Evolutionary conservation across 2,797 vertebrate species (phyloP).

Genomic region (Strix occidentalis): DNA sequence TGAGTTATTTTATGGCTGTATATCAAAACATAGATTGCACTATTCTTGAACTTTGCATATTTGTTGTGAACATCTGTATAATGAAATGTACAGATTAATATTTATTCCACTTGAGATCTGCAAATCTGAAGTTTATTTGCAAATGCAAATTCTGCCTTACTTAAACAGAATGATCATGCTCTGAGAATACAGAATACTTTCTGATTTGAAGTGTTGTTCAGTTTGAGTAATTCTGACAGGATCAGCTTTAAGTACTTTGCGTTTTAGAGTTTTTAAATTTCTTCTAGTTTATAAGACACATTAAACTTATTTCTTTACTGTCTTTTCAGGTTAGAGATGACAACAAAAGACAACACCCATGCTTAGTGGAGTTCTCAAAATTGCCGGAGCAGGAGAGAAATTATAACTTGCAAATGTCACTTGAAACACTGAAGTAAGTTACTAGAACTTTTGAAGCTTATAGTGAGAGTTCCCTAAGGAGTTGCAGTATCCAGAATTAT

Average conservation of each 20-base stretch:
- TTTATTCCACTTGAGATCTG: not conserved
- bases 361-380: conserved; percentile 92
- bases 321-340: conserved; percentile 89
- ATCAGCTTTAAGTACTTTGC: not conserved
- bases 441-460: not conserved
- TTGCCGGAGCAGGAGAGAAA: conserved; percentile 94
- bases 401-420: conserved; percentile 96
- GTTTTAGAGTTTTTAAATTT: not conserved
- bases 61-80: not conserved
- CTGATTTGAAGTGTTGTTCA: not conserved
- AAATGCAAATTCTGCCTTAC: not conserved
- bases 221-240: not conserved
- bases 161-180: not conserved
- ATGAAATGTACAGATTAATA: not conserved
- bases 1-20: not conserved
- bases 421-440: conserved; percentile 93
- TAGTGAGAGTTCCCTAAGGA: not conserved
- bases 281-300: not conserved
- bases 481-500: not conserved
- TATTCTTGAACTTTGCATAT: not conserved
- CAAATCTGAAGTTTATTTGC: not conserved
- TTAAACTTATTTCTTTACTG: not conserved
- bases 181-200: not conserved
- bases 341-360: conserved; percentile 93
- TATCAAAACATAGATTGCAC: not conserved